phyloP scores from a whole-genome alignment of 2,113 vertebrate species.

The Chrysochloris asiatica region DNA sequence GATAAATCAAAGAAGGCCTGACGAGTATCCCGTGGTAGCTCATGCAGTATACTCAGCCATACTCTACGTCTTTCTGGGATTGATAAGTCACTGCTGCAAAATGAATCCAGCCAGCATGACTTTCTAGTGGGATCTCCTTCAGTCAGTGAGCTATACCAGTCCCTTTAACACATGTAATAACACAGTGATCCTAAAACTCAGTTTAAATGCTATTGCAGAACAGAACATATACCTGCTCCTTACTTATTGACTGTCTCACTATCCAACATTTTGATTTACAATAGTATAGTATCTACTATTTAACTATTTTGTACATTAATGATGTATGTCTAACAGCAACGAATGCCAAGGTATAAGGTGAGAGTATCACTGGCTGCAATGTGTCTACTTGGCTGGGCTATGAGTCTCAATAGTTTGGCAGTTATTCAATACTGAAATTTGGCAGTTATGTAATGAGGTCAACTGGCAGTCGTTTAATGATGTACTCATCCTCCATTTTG shows the following conservation, averaged over 20 bases:
- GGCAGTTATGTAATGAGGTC: too few species aligned
- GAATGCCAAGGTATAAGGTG: too few species aligned
- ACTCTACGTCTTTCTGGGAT: not conserved
- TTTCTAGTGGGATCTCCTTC: not conserved
- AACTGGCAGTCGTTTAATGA: not conserved
- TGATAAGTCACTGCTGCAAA: not conserved
- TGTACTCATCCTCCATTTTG: not conserved
- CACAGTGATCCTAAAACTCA: not conserved
- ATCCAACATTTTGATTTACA: too few species aligned
- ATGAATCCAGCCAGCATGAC: not conserved
- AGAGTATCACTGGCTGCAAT: too few species aligned
- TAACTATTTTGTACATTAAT: too few species aligned
- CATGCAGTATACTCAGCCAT: not conserved
- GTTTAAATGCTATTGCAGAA: constrained; percentile 26
- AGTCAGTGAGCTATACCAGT: not conserved
- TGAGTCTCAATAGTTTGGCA: too few species aligned
- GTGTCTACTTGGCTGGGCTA: too few species aligned
- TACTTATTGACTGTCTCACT: too few species aligned
- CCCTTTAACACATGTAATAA: constrained; percentile 7
- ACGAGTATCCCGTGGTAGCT: not conserved
- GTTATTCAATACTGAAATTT: too few species aligned
- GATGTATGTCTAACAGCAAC: too few species aligned
- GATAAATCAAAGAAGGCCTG: not conserved
- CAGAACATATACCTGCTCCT: not conserved
- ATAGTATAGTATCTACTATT: too few species aligned